These are phyloP conservation scores for Magallana nippona DNA, from an alignment of 2,888 invertebrate species.

Conservation along the genomic window DNA sequence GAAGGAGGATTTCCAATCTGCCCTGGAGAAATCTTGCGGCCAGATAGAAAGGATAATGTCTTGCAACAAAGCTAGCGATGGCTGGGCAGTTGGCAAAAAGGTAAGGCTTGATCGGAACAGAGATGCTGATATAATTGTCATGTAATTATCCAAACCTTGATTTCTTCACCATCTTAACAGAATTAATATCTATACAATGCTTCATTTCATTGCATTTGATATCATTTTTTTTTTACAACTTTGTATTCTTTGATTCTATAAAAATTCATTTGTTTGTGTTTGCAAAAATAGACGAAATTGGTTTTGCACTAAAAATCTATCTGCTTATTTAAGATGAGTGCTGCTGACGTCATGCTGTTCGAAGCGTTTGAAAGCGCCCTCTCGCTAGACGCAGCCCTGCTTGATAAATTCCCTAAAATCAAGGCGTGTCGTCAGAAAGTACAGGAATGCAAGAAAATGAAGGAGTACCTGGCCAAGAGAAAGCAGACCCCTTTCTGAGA, in stretches of 20 bases:
- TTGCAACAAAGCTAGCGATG: background rate
- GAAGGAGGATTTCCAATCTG: background rate
- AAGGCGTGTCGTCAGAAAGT: background rate
- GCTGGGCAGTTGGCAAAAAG: slow-evolving; percentile 20
- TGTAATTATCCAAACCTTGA: no score
- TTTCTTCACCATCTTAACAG: no score
- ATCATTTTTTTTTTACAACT: no score
- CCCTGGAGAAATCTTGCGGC: background rate
- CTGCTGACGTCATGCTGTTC: background rate
- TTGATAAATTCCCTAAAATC: slow-evolving; percentile 10
- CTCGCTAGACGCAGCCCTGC: background rate
- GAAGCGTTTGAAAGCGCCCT: slow-evolving; percentile 5
- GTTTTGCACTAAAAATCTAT: background rate
- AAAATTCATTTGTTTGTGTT: no score
- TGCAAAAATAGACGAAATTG: background rate
- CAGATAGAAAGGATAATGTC: slow-evolving; percentile 1
- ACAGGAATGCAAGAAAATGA: background rate
- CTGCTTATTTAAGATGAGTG: background rate
- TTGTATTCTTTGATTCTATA: no score
- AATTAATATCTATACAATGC: no score
- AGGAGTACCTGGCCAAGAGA: slow-evolving; percentile 4
- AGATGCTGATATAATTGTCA: no score
- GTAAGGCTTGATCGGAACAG: background rate
- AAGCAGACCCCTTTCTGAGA: background rate
- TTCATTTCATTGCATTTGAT: no score